Evolutionary conservation across 1,140 invertebrate genomes (phyloP).

Genomic region (Drosophila persimilis): DNA sequence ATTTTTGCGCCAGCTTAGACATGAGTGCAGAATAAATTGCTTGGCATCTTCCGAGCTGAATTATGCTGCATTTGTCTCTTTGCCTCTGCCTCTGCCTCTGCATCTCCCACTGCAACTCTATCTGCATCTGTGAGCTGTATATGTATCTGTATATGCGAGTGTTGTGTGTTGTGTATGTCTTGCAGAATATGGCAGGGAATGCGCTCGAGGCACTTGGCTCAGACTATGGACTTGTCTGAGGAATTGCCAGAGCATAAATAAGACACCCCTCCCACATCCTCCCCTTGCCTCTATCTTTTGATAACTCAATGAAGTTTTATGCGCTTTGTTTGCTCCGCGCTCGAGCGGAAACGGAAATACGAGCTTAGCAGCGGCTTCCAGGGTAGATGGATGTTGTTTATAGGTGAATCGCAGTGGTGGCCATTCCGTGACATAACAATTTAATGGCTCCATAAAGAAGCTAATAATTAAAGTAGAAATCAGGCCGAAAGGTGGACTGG

Average conservation of each 20-base stretch:
- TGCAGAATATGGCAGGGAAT: slow-evolving; percentile 26
- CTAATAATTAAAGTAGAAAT: slow-evolving; percentile 25
- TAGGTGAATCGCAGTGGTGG: too few relatives aligned
- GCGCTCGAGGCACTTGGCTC: slow-evolving; percentile 18
- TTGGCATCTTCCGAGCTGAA: slow-evolving; percentile 47
- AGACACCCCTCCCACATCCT: neutral
- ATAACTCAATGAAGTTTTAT: slow-evolving; percentile 36
- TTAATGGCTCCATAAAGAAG: slow-evolving; percentile 40
- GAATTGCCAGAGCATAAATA: slow-evolving; percentile 46
- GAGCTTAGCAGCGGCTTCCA: slow-evolving; percentile 26
- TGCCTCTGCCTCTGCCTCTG: neutral
- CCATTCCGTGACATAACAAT: slow-evolving; percentile 2
- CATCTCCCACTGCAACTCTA: neutral
- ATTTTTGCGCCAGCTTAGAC: slow-evolving; percentile 55
- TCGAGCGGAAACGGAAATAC: slow-evolving; percentile 50
- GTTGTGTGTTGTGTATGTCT: slow-evolving; percentile 25
- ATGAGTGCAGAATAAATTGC: slow-evolving; percentile 50
- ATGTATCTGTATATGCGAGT: slow-evolving; percentile 14
- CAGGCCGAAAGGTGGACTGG: neutral
- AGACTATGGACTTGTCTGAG: slow-evolving; percentile 31
- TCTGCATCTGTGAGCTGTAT: slow-evolving; percentile 12
- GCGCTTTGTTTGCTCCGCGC: slow-evolving; percentile 8
- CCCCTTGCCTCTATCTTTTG: slow-evolving; percentile 6
- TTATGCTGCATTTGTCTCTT: slow-evolving; percentile 9
- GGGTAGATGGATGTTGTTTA: too few relatives aligned